Evolutionary conservation across 2,797 vertebrate species (phyloP), one percentile per base, ranked within the genome.

Genomic region (Acanthurus leucopareius): DNA sequence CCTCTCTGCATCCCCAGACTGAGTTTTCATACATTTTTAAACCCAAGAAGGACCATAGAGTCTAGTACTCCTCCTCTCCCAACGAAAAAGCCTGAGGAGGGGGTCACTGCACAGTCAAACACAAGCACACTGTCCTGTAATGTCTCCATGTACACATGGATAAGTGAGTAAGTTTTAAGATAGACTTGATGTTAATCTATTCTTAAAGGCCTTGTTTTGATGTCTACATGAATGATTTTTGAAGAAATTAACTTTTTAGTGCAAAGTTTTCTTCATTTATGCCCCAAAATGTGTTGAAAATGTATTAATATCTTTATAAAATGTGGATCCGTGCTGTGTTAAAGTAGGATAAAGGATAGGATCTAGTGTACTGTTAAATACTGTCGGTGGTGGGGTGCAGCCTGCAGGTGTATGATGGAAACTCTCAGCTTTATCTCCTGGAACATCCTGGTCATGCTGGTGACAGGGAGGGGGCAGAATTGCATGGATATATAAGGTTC

Each of bases 341-440:
- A 42, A 1, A 22, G 22, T 38, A 22, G 54, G 51, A 54, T 28
- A 38, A 8, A 20, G n/a, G 14, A n/a, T 35, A 69, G 14, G 51
- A 38, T 28, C 47, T 1, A 35, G 32, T 3, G 53, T n/a, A 15
- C 15, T 54, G 32, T 0, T 5, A 1, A 16, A 16, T 14, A 1
- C 64, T 51, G 44, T 38, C 25, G 49, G 19, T 15, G 60, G 60
- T 47, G 40, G 4, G 76, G 61, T 9, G 15, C 66, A 59, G 40
- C 38, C 47, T 59, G 54, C 56, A 67, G 35, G n/a, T 10, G 61
- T 20, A 40, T 32, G 52, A 82, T 68, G 25, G 45, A 47, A 62
- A 35, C 32, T 52, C 57, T 44, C 7, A 1, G 17, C 9, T 45
- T 13, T 57, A 67, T 69, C 28, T 44, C 19, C 45, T 35, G 25